Evolutionary conservation across 2,797 vertebrate species (phyloP).

Genomic region (Enteromius argenteus): DNA sequence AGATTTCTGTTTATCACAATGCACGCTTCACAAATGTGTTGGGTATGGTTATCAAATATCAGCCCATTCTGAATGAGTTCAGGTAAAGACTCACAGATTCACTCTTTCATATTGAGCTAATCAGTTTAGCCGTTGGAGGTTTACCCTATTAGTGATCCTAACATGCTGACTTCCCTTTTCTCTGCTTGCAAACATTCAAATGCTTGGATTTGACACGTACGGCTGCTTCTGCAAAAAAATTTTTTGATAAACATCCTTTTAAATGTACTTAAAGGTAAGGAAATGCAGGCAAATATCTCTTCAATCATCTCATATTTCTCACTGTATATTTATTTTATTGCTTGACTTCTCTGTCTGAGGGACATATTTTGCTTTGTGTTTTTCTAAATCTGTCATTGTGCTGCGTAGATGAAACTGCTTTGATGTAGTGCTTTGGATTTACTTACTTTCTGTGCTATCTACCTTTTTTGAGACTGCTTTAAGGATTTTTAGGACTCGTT

Average conservation of each 20-base stretch:
- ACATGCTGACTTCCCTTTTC: slow-evolving; percentile 26
- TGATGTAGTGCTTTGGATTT: not conserved
- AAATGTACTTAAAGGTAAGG: not conserved
- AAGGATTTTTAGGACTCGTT: not conserved
- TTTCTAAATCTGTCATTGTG: not conserved
- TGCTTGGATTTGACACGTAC: not conserved
- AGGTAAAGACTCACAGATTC: not conserved
- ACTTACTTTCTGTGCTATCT: not conserved
- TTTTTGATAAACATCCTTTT: not conserved
- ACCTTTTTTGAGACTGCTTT: not conserved
- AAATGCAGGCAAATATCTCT: not conserved
- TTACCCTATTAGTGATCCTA: not conserved
- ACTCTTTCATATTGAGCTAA: not conserved
- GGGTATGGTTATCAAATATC: not conserved
- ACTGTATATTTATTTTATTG: not conserved
- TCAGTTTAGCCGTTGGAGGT: slow-evolving; percentile 5
- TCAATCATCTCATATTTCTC: not conserved
- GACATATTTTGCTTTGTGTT: not conserved
- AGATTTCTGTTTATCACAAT: not conserved
- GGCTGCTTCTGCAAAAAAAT: slow-evolving; percentile 11
- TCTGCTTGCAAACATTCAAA: not conserved
- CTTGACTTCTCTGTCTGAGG: not conserved
- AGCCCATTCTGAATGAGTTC: not conserved
- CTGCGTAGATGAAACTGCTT: not conserved
- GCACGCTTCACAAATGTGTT: not conserved